These are phyloP conservation scores for Macroglossus sobrinus DNA, from an alignment of 2,113 vertebrate genomes.

Conservation along the genomic window DNA sequence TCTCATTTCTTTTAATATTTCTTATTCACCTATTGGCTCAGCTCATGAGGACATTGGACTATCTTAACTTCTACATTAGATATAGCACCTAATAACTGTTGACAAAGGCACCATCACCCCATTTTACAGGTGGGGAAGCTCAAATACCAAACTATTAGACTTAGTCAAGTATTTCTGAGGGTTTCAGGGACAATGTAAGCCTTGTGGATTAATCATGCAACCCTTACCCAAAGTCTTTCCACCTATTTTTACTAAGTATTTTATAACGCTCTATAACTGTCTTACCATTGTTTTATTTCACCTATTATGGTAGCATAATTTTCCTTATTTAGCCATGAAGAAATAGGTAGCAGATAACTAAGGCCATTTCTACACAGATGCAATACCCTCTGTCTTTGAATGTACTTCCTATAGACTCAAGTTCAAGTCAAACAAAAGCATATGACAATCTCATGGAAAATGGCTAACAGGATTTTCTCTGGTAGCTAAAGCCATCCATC, in stretches of 20 bases:
- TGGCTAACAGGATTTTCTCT: not conserved
- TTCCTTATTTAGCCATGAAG: not conserved
- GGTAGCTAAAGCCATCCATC: not conserved
- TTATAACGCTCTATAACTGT: not conserved
- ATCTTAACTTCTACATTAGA: not conserved
- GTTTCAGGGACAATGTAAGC: not conserved
- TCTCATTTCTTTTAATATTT: not conserved
- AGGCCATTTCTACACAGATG: not conserved
- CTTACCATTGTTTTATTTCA: not conserved
- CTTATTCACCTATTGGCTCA: not conserved
- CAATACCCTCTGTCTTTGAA: not conserved
- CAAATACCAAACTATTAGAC: not conserved
- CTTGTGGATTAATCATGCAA: not conserved
- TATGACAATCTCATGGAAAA: not conserved
- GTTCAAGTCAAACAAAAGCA: not conserved
- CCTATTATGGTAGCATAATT: not conserved
- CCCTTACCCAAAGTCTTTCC: not conserved
- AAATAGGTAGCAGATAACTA: not conserved
- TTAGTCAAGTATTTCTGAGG: not conserved
- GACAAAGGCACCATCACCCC: not conserved
- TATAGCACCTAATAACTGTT: not conserved
- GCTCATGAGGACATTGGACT: not conserved
- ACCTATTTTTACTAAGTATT: not conserved
- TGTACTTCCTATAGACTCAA: not conserved
- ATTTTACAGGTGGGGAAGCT: not conserved